Evolutionary conservation across 2,797 vertebrate species (phyloP).

Genomic region (Stomatorhinus walkeri): DNA sequence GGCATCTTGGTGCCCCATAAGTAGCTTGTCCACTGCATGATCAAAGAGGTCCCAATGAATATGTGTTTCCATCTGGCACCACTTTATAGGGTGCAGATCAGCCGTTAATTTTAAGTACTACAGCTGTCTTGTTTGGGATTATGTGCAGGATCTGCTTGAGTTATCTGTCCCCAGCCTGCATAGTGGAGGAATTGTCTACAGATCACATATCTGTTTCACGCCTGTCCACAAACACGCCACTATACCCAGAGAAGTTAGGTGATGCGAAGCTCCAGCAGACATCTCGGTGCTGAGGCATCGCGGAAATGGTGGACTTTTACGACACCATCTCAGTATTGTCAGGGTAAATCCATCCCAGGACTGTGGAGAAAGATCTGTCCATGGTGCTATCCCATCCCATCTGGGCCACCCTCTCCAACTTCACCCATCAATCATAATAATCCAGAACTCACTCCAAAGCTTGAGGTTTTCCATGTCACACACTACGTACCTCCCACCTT

Average conservation of each 20-base stretch:
- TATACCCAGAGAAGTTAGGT: not conserved
- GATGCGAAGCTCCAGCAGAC: not conserved
- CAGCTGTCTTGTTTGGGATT: not conserved
- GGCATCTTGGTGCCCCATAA: not conserved
- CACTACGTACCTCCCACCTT: not conserved
- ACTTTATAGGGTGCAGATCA: not conserved
- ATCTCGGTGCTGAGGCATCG: not conserved
- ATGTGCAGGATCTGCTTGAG: not conserved
- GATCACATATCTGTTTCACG: not conserved
- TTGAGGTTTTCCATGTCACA: not conserved
- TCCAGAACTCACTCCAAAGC: not conserved
- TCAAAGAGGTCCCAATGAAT: not conserved
- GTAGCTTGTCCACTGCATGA: not conserved
- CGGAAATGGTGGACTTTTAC: not conserved
- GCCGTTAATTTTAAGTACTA: not conserved
- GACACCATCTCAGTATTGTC: not conserved
- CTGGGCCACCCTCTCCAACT: not conserved
- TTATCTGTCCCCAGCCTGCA: not conserved
- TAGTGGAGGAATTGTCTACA: not conserved
- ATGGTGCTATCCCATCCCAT: constrained; percentile 20
- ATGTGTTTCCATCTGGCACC: not conserved
- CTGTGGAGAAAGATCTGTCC: constrained; percentile 19
- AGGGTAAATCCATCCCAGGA: not conserved
- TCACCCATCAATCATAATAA: constrained; percentile 14
- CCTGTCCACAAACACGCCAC: not conserved